phyloP scores from a whole-genome alignment of 2,113 vertebrate genomes.

The Semnornis frantzii region DNA sequence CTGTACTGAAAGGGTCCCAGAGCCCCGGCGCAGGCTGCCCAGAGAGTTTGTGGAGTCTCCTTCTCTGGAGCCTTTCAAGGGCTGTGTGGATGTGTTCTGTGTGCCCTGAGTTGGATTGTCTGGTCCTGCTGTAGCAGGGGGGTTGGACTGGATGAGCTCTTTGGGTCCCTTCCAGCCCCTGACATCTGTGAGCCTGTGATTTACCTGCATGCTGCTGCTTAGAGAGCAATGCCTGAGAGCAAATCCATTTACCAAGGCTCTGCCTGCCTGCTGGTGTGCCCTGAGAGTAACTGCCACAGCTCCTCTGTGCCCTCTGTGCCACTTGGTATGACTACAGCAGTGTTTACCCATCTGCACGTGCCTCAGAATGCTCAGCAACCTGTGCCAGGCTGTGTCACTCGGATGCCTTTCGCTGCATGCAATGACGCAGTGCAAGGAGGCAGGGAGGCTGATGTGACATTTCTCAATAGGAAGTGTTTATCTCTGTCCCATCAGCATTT shows the following conservation, averaged over 20 bases:
- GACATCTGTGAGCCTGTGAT: too few relatives aligned
- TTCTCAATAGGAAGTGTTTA: slow-evolving; percentile 67
- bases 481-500: slow-evolving; percentile 53
- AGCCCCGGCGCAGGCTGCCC: too few relatives aligned
- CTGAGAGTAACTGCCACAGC: background rate
- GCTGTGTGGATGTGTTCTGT: too few relatives aligned
- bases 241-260: background rate
- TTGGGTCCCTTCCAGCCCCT: too few relatives aligned
- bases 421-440: slow-evolving; percentile 49
- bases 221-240: background rate
- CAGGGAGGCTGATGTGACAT: slow-evolving; percentile 58
- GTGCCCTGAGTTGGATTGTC: too few relatives aligned
- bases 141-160: too few relatives aligned
- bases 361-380: background rate
- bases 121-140: too few relatives aligned
- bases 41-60: too few relatives aligned
- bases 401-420: background rate
- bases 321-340: background rate
- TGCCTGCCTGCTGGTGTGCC: background rate
- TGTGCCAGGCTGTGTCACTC: slow-evolving; percentile 6
- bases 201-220: background rate
- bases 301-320: background rate
- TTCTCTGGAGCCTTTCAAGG: too few relatives aligned
- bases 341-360: background rate
- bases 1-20: too few relatives aligned